Percentiles rank a stretch among this genome's conserved stretches.
Conservation (phyloP, 2,797 vertebrate species). For the Muraenolepis orangiensis region DNA sequence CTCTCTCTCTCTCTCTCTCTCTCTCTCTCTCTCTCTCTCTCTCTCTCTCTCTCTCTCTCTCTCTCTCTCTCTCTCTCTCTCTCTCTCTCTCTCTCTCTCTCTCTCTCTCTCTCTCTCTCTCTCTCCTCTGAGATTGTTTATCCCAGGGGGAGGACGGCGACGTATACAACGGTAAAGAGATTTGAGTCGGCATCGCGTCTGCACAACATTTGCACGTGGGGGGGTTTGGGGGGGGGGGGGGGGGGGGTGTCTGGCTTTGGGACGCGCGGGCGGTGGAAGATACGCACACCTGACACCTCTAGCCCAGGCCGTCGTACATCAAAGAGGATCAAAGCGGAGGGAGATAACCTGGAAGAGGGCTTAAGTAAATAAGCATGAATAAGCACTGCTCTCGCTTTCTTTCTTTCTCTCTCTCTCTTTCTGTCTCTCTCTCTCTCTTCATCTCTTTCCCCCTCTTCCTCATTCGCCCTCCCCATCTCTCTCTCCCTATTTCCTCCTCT, state of each 20-base stretch:
- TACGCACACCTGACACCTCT: background rate
- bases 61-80: no score
- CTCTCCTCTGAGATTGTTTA: no score
- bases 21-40: no score
- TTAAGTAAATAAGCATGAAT: background rate
- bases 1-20: background rate
- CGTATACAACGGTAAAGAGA: background rate
- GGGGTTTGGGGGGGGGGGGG: background rate
- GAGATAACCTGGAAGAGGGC: background rate
- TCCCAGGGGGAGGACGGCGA: background rate
- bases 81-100: no score
- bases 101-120: background rate
- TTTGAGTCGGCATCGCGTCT: no score
- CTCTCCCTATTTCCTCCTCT: background rate
- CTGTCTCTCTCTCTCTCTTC: constrained; percentile 3
- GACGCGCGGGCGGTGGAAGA: background rate
- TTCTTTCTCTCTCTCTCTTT: background rate
- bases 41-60: background rate
- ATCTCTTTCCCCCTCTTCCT: constrained; percentile 7
- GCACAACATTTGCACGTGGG: background rate
- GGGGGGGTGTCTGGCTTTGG: no score
- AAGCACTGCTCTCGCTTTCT: background rate
- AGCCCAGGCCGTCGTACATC: constrained; percentile 20
- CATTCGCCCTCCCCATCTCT: constrained; percentile 4
- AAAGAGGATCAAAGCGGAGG: constrained; percentile 1